Evolutionary conservation across 1,140 invertebrate genomes (phyloP).

Genomic region (Carcinoscorpius rotundicauda): DNA sequence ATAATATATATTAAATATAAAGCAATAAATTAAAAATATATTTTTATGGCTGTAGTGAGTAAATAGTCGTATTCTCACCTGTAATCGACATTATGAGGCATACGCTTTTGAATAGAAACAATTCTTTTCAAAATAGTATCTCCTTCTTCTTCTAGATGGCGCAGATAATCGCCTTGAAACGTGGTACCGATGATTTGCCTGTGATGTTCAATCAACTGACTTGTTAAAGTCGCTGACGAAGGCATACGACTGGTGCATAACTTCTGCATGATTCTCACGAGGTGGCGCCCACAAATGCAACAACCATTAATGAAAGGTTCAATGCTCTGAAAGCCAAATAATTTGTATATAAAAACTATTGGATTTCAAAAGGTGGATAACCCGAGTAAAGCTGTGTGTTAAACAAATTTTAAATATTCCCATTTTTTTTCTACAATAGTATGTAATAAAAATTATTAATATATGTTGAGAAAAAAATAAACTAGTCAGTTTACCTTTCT

Average conservation of each 20-base stretch:
- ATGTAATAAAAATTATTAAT: constrained; percentile 1
- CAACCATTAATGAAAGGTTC: constrained; percentile 31
- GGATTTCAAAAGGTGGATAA: constrained; percentile 2
- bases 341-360: neutral
- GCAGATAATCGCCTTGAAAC: constrained; percentile 28
- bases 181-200: constrained; percentile 26
- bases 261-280: constrained; percentile 29
- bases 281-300: constrained; percentile 25
- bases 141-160: constrained; percentile 28
- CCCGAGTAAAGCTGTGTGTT: too few species aligned
- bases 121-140: constrained; percentile 25
- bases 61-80: constrained; percentile 21
- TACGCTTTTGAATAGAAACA: constrained; percentile 21
- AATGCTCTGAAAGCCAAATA: constrained; percentile 25
- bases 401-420: too few species aligned
- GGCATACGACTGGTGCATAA: constrained; percentile 24
- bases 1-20: too few species aligned
- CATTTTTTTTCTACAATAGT: too few species aligned
- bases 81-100: constrained; percentile 28
- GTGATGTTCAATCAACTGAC: constrained; percentile 29
- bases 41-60: too few species aligned
- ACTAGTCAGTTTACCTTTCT: constrained; percentile 25
- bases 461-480: neutral
- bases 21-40: too few species aligned
- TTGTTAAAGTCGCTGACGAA: constrained; percentile 17